Evolutionary conservation across 2,888 invertebrate species (phyloP), one percentile per base, ranked within the genome.

Genomic region (Spisula subtruncata): DNA sequence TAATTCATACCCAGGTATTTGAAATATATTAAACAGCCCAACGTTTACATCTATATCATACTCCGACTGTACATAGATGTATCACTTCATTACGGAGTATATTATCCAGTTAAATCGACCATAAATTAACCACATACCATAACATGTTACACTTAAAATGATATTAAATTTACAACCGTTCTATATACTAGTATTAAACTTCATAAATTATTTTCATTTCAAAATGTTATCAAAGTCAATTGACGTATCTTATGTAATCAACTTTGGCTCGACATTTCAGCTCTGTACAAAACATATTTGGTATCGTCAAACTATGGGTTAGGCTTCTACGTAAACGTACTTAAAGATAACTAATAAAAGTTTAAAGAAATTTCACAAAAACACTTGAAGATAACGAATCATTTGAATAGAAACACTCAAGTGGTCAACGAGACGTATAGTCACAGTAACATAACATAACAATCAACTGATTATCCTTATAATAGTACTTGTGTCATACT

Each of bases 281-380:
- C 35, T 32, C 25, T 18, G 12, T 18, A 35, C 5, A 75, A 32
- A 32, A 75, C 35, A 35, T 32, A 35, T 75, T 18, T 32, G 18
- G 75, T 35, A 75, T 35, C 32, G 35, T 16, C 25, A 10, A 32
- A 75, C 18, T 14, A 10, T 14, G 35, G 25, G 32, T 35, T 18
- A 18, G 14, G 32, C 32, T 32, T 32, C 35, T 32, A n/a, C n/a
- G n/a, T n/a, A 32, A 75, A 32, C 2, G 75, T 75, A 32, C 75
- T 75, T 75, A 75, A 12, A 75, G 75, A 75, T 75, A 35, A 75
- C 35, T 32, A 35, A 75, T 35, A 32, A 75, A 35, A 25, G 32
- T 75, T 32, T 75, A 75, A 32, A 29, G 32, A 32, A 75, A 75
- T 35, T 75, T 75, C 25, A 35, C 75, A 75, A 75, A 75, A 32